Conservation (phyloP, 2,888 invertebrate genomes). For the Hirudinaria manillensis region DNA sequence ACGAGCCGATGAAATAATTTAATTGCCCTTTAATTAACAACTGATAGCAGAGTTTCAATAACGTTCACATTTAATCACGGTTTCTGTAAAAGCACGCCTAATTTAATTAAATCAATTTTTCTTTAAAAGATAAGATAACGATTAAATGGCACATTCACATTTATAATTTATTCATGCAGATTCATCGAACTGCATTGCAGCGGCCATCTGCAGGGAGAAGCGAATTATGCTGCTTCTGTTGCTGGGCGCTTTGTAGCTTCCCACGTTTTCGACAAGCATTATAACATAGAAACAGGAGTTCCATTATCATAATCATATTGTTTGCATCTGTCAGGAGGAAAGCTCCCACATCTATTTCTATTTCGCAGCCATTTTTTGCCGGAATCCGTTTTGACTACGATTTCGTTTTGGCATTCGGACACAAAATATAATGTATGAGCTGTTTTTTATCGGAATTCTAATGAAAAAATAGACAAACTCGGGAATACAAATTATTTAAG, state of each 20-base stretch:
- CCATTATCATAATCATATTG: slow-evolving; percentile 9
- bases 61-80: too few relatives aligned
- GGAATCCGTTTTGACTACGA: not conserved
- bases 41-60: too few relatives aligned
- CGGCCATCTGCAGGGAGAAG: slow-evolving; percentile 1
- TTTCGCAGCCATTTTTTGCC: not conserved
- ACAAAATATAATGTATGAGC: not conserved
- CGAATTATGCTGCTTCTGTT: slow-evolving; percentile 6
- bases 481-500: not conserved
- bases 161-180: slow-evolving; percentile 15
- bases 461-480: not conserved
- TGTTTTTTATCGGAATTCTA: not conserved
- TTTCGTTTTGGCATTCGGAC: not conserved
- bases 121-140: too few relatives aligned
- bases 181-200: slow-evolving; percentile 14
- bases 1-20: too few relatives aligned
- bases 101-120: too few relatives aligned
- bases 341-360: slow-evolving; percentile 1
- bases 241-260: slow-evolving; percentile 13
- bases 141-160: too few relatives aligned
- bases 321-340: not conserved
- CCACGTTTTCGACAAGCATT: not conserved
- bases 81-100: too few relatives aligned
- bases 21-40: too few relatives aligned
- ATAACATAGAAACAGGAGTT: slow-evolving; percentile 10